Conservation (phyloP, 1,140 invertebrate genomes). For the Drosophila subobscura region DNA sequence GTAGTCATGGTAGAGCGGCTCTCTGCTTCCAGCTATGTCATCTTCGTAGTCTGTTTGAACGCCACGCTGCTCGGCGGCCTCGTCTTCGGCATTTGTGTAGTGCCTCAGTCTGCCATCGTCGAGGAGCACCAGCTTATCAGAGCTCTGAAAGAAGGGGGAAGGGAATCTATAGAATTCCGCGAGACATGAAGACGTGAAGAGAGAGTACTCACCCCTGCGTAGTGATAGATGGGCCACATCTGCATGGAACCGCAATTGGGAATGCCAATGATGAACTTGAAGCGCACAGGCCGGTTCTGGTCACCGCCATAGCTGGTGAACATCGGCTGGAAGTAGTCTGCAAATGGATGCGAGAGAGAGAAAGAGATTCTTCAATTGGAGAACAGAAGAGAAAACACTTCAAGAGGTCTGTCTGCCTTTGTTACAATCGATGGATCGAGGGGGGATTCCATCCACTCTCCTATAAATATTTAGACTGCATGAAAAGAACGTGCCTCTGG, state of each 20-base stretch:
- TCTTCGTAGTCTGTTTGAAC: slow-evolving; percentile 79
- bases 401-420: slow-evolving; percentile 24
- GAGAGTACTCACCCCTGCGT: slow-evolving; percentile 79
- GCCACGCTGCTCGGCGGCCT: slow-evolving; percentile 55
- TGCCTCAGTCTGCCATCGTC: slow-evolving; percentile 89
- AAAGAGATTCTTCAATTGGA: slow-evolving; percentile 7
- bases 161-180: not conserved
- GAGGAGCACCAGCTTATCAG: slow-evolving; percentile 87
- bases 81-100: slow-evolving; percentile 85
- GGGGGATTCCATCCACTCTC: slow-evolving; percentile 12
- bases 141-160: slow-evolving; percentile 52
- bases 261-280: slow-evolving; percentile 86
- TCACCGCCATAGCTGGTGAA: slow-evolving; percentile 87
- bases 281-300: slow-evolving; percentile 67
- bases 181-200: too few species aligned
- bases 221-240: slow-evolving; percentile 89
- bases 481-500: slow-evolving; percentile 25
- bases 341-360: slow-evolving; percentile 45
- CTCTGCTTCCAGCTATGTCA: slow-evolving; percentile 73
- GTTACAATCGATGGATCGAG: slow-evolving; percentile 1
- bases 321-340: slow-evolving; percentile 86
- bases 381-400: slow-evolving; percentile 24
- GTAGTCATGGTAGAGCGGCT: slow-evolving; percentile 87
- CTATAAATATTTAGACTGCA: slow-evolving; percentile 38
- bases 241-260: slow-evolving; percentile 89